Conservation (phyloP, 2,797 vertebrate species). For the Gymnoscopelus microlampas region DNA sequence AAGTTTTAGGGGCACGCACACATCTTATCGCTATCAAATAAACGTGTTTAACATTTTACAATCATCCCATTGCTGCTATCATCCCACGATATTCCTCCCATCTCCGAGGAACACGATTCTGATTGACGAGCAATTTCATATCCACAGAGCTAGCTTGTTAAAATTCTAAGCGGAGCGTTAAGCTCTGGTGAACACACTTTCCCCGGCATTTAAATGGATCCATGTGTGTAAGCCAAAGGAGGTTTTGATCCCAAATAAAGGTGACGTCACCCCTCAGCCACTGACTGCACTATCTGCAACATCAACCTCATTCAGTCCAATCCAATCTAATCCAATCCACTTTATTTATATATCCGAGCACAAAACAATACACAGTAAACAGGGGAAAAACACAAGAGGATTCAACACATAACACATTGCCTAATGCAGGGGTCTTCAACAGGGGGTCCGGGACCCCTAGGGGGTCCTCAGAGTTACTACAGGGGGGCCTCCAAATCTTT, state of each 20-base stretch:
- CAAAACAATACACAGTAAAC: no score
- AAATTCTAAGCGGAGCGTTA: conserved; percentile 46
- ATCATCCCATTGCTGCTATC: not conserved
- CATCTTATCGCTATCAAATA: not conserved
- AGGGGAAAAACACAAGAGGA: no score
- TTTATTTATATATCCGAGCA: no score
- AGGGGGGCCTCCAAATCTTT: no score
- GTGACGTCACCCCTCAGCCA: conserved; percentile 8
- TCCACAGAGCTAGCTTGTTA: conserved; percentile 34
- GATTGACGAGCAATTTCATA: conserved; percentile 37
- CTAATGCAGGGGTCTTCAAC: no score
- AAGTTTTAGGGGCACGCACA: not conserved
- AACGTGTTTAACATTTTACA: not conserved
- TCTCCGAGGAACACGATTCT: conserved; percentile 17
- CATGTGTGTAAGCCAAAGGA: conserved; percentile 48
- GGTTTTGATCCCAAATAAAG: conserved; percentile 46
- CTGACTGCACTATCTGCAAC: not conserved
- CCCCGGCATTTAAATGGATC: conserved; percentile 59
- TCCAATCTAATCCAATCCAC: no score
- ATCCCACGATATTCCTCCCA: not conserved
- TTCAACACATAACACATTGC: no score
- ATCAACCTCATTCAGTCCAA: conserved; percentile 24
- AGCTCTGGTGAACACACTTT: conserved; percentile 11
- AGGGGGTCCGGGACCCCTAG: no score
- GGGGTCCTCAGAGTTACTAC: no score